These are phyloP conservation scores for Nycticryphes semicollaris DNA, from an alignment of 2,113 vertebrate species.

Conservation along the genomic window DNA sequence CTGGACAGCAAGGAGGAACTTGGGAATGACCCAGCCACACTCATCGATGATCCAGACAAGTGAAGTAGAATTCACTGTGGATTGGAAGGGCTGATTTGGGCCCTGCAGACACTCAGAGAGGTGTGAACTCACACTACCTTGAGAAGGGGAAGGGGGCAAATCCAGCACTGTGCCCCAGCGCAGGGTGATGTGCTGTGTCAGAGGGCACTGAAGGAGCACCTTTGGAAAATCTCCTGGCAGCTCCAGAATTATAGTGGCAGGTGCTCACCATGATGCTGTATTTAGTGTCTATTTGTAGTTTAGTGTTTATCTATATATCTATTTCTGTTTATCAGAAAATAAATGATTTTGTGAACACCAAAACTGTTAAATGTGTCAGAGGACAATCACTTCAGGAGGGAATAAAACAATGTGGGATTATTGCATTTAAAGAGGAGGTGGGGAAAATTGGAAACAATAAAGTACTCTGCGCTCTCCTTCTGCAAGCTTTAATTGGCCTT, in stretches of 20 bases:
- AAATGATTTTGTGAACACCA: not conserved
- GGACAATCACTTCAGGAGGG: not conserved
- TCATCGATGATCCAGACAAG: not conserved
- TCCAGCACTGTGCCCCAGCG: not conserved
- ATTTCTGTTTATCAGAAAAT: not conserved
- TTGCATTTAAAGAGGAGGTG: not conserved
- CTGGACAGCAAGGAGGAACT: not conserved
- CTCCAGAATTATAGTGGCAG: not conserved
- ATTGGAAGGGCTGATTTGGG: not conserved
- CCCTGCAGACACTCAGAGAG: not conserved
- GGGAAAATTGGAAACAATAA: not conserved
- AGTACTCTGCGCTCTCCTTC: conserved; percentile 9
- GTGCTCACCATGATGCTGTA: not conserved
- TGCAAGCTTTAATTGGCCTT: not conserved
- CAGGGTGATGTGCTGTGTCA: not conserved
- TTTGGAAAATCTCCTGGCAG: not conserved
- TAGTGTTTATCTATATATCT: too few relatives aligned
- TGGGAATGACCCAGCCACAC: not conserved
- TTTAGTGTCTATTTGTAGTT: not conserved
- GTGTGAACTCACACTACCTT: accelerated
- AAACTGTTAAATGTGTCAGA: not conserved
- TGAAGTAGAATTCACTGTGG: not conserved
- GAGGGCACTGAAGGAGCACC: not conserved
- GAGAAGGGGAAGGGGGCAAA: not conserved
- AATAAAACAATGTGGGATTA: not conserved